phyloP scores from a whole-genome alignment of 2,888 invertebrate species.

The Melinaea marsaeus region DNA sequence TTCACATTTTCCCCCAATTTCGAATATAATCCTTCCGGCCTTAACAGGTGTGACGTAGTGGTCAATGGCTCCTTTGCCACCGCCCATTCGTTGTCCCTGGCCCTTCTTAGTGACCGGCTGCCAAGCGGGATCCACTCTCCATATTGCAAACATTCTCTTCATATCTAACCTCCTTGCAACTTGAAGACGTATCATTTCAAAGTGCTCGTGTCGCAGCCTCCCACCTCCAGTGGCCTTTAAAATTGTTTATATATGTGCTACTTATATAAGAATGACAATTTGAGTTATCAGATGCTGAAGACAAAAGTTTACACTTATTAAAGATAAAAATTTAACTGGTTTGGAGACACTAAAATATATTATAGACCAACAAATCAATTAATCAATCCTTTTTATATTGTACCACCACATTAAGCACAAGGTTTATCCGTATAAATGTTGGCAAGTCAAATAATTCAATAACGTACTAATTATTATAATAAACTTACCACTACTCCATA shows the following conservation, averaged over 20 bases:
- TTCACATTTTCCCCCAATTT: slow-evolving; percentile 94
- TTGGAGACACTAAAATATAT: too few species aligned
- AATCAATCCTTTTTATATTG: too few species aligned
- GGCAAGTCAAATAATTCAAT: neutral
- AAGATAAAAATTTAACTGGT: too few species aligned
- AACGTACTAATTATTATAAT: neutral
- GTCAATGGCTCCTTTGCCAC: slow-evolving; percentile 96
- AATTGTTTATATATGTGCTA: slow-evolving; percentile 9
- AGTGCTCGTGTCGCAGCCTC: slow-evolving; percentile 86
- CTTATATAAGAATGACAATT: neutral
- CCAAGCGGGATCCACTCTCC: slow-evolving; percentile 97
- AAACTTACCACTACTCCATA: slow-evolving; percentile 92
- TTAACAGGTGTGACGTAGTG: slow-evolving; percentile 97
- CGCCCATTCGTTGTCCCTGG: slow-evolving; percentile 95
- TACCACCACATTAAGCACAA: too few species aligned
- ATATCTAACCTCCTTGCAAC: slow-evolving; percentile 88
- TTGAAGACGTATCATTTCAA: slow-evolving; percentile 90
- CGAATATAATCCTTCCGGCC: slow-evolving; percentile 93
- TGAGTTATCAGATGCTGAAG: too few species aligned
- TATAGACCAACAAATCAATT: too few species aligned
- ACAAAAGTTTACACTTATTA: too few species aligned
- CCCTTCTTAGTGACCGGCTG: slow-evolving; percentile 94
- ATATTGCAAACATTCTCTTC: slow-evolving; percentile 93
- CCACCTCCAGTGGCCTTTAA: slow-evolving; percentile 90
- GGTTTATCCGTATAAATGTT: neutral